Evolutionary conservation across 2,797 vertebrate genomes (phyloP).

Genomic region (Poliocrania exsul): DNA sequence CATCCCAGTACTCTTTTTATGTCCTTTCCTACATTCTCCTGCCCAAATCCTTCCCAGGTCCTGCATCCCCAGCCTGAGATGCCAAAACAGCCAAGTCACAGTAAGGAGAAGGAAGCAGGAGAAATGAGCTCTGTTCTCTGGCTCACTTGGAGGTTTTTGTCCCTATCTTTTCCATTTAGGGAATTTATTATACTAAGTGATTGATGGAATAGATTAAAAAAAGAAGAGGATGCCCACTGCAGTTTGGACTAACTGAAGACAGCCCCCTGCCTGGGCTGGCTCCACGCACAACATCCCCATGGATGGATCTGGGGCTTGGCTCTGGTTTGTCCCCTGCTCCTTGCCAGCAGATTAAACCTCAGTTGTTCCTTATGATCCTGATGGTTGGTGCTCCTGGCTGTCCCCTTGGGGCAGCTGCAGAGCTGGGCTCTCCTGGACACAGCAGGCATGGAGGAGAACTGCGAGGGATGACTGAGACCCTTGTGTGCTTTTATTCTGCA

Average conservation of each 20-base stretch:
- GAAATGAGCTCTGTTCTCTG: background rate
- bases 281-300: background rate
- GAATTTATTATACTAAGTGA: background rate
- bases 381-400: background rate
- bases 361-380: background rate
- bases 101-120: background rate
- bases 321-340: background rate
- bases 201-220: background rate
- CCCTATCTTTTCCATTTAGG: conserved; percentile 6
- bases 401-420: background rate
- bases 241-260: background rate
- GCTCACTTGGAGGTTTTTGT: background rate
- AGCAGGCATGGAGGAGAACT: background rate
- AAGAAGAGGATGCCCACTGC: background rate
- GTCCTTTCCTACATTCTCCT: background rate
- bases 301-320: background rate
- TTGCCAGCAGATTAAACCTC: background rate
- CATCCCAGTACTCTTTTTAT: background rate
- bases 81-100: background rate
- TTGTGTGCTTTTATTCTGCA: conserved; percentile 14
- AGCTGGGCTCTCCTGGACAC: background rate
- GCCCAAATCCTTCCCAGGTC: background rate
- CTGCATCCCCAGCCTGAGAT: background rate
- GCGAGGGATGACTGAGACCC: background rate
- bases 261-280: background rate